A percentile compares a stretch with the other conserved stretches of the same genome.
These are phyloP conservation scores for Falcunculus frontatus DNA, from an alignment of 2,113 vertebrate genomes.

Conservation along the genomic window DNA sequence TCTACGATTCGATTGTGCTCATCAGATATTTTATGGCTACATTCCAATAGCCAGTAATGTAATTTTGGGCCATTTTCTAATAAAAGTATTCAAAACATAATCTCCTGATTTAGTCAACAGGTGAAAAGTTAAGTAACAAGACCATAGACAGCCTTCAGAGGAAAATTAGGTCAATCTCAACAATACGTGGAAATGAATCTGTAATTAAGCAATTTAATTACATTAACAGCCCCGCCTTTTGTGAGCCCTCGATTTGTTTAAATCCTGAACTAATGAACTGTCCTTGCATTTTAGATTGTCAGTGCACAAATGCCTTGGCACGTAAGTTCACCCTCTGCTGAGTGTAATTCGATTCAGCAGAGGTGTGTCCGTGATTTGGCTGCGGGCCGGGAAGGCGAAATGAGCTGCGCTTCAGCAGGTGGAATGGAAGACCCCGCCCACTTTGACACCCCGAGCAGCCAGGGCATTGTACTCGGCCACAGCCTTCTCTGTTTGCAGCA, in stretches of 20 bases:
- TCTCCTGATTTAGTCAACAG: not conserved
- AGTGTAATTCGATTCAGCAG: not conserved
- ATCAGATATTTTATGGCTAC: not conserved
- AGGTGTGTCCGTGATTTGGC: not conserved
- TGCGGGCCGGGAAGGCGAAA: not conserved
- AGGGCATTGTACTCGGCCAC: slow-evolving; percentile 88
- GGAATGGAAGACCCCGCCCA: slow-evolving; percentile 96
- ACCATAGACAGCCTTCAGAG: not conserved
- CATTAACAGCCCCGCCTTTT: not conserved
- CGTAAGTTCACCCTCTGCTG: accelerated
- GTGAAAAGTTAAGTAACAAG: not conserved
- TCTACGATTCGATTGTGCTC: not conserved
- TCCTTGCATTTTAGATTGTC: not conserved
- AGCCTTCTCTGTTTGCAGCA: slow-evolving; percentile 88
- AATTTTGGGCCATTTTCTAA: not conserved
- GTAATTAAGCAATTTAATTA: not conserved
- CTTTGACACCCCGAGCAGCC: slow-evolving; percentile 78
- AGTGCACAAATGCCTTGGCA: not conserved
- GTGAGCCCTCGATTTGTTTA: not conserved
- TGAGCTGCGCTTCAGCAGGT: slow-evolving; percentile 76
- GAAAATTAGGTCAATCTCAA: not conserved
- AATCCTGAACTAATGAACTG: not conserved
- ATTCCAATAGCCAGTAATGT: not conserved
- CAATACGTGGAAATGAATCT: not conserved
- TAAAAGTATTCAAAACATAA: not conserved